Base-by-base conservation (phyloP, 2,113 vertebrate species). In the Cyprinodon tularosa region DNA sequence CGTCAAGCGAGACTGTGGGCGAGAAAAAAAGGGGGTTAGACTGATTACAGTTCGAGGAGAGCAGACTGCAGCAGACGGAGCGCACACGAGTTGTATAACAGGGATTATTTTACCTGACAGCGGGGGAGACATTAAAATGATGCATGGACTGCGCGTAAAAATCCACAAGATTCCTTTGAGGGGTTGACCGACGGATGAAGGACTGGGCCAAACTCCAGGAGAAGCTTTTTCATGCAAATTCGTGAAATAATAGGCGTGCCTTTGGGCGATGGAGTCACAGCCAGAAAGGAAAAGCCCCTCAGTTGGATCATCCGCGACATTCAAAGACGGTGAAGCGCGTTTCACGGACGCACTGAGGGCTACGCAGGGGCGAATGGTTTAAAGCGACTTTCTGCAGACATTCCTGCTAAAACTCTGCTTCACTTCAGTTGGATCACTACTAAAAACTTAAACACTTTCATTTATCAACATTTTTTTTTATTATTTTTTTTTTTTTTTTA, bases 221-320 rank as follows among this genome's bases (percentile, higher is more conserved):
- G 50, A 62, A 78, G 86, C 86, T 75, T 87, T 84, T 92, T 92
- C 89, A 94, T 93, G 91, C 91, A 93, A 91, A 91, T 93, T 91
- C 68, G 80, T 90, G 62, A 90, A 91, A 89, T 92, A 81, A 93
- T 88, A 94, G 94, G 96, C 90, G 96, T 96, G 95, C 93, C 93
- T 89, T 95, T 85, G 74, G 78, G 85, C 72, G 90, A 66, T 93
- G 89, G 88, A 91, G 89, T 93, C 90, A 73, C 94, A 89, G 93
- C 93, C 95, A 94, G 95, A 96, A 96, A 93, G 91, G 83, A 82
- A 86, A 94, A 93, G 87, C 88, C 88, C 89, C 88, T 92, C 85
- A 91, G 91, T 71, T 90, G 86, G 84, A 96, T 94, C 96, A 96
- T 93, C 95, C 94, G 94, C 93, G 91, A 94, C 88, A 88, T 94